Percentiles rank a stretch among this genome's conserved stretches.
Conservation (phyloP, 2,888 invertebrate genomes). For the Eustalomyia histrio region DNA sequence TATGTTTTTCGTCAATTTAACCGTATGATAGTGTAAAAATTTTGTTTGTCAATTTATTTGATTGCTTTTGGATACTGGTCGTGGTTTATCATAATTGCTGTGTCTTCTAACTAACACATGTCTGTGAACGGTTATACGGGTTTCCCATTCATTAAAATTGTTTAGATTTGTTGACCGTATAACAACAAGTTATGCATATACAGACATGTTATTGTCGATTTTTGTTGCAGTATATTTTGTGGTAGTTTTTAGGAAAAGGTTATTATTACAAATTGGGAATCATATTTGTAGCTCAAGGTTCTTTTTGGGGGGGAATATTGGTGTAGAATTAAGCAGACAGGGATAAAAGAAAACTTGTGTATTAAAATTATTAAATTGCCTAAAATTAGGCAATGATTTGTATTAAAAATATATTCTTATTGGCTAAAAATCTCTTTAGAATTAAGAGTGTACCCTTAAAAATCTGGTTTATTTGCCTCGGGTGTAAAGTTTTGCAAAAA, state of each 20-base stretch:
- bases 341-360: too few species aligned
- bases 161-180: slow-evolving; percentile 27
- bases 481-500: too few species aligned
- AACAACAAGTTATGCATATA: not conserved
- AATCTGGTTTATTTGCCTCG: too few species aligned
- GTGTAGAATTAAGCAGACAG: too few species aligned
- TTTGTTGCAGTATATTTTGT: slow-evolving; percentile 7
- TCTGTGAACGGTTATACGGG: not conserved
- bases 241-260: not conserved
- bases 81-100: not conserved
- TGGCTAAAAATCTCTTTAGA: too few species aligned
- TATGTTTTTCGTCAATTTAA: not conserved
- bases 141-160: slow-evolving; percentile 53
- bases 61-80: not conserved
- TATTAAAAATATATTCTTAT: too few species aligned
- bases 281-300: not conserved
- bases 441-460: too few species aligned
- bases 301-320: not conserved
- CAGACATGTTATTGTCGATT: slow-evolving; percentile 9
- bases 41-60: not conserved
- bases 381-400: too few species aligned
- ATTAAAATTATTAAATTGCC: too few species aligned
- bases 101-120: not conserved
- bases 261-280: not conserved
- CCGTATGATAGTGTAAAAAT: not conserved